Percentiles rank a stretch among this genome's conserved stretches.
phyloP scores from a whole-genome alignment of 2,888 invertebrate species.

The Carabus problematicus region DNA sequence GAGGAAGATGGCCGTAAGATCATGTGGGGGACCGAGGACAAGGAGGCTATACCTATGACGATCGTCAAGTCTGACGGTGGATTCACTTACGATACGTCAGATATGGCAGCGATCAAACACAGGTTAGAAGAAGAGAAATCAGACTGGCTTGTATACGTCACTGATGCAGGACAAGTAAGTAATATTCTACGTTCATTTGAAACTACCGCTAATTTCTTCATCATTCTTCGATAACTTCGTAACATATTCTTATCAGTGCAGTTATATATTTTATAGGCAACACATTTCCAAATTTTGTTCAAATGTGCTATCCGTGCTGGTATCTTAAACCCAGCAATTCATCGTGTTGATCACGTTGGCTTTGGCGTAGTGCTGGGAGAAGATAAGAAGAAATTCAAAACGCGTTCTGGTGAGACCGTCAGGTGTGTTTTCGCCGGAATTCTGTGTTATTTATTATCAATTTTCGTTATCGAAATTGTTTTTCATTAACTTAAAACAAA shows the following conservation, averaged over 20 bases:
- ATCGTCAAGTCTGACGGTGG: slow-evolving; percentile 97
- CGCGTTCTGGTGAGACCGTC: slow-evolving; percentile 95
- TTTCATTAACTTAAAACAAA: not conserved
- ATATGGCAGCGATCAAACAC: slow-evolving; percentile 90
- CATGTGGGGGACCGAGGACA: slow-evolving; percentile 77
- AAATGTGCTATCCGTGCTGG: slow-evolving; percentile 81
- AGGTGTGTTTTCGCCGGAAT: slow-evolving; percentile 42
- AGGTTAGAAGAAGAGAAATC: slow-evolving; percentile 83
- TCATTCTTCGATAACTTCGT: not conserved
- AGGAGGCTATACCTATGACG: slow-evolving; percentile 84
- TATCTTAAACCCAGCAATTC: slow-evolving; percentile 67
- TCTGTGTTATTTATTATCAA: not conserved
- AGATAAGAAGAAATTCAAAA: slow-evolving; percentile 99
- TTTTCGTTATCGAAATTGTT: not conserved
- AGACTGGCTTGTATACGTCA: slow-evolving; percentile 91
- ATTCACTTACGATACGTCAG: slow-evolving; percentile 97
- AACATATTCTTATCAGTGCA: slow-evolving; percentile 5
- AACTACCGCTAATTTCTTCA: not conserved
- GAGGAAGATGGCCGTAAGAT: slow-evolving; percentile 71
- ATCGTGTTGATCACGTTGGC: slow-evolving; percentile 87
- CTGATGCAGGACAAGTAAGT: slow-evolving; percentile 88
- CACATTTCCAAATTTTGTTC: slow-evolving; percentile 77
- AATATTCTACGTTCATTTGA: slow-evolving; percentile 2
- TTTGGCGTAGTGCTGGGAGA: slow-evolving; percentile 98
- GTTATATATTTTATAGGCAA: slow-evolving; percentile 57